Evolutionary conservation across 2,113 vertebrate genomes (phyloP).

Genomic region (Chitala chitala): DNA sequence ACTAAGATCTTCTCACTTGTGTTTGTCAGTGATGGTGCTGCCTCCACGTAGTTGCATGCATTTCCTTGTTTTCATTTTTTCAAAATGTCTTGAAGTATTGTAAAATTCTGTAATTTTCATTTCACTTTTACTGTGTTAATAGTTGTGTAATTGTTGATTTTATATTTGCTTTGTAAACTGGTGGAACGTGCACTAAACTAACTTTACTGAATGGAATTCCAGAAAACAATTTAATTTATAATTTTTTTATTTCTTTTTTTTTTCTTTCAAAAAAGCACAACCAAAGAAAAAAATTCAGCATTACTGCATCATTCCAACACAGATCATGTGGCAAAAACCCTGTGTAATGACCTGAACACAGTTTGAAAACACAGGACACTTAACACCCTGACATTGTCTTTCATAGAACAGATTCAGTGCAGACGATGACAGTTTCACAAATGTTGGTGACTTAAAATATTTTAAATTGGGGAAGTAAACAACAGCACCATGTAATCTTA

Average conservation of each 20-base stretch:
- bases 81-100: no score
- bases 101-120: no score
- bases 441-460: background rate
- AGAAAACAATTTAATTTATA: background rate
- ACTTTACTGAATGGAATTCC: no score
- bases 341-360: constrained; percentile 33
- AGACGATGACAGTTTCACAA: background rate
- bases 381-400: background rate
- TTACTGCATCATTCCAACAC: constrained; percentile 43
- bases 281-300: constrained; percentile 23
- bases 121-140: no score
- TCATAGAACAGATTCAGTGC: constrained; percentile 25
- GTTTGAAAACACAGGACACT: background rate
- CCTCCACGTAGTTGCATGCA: no score
- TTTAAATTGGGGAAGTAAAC: background rate
- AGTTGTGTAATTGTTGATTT: no score
- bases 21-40: no score
- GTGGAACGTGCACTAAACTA: no score
- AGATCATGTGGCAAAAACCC: constrained; percentile 34
- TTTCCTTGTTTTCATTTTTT: no score
- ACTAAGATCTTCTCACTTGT: no score
- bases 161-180: no score
- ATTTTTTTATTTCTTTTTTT: constrained; percentile 8
- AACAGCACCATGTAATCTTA: constrained; percentile 23
- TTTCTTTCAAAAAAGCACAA: constrained; percentile 54